Evolutionary conservation across 2,888 invertebrate species (phyloP).

Genomic region (Limulus polyphemus): DNA sequence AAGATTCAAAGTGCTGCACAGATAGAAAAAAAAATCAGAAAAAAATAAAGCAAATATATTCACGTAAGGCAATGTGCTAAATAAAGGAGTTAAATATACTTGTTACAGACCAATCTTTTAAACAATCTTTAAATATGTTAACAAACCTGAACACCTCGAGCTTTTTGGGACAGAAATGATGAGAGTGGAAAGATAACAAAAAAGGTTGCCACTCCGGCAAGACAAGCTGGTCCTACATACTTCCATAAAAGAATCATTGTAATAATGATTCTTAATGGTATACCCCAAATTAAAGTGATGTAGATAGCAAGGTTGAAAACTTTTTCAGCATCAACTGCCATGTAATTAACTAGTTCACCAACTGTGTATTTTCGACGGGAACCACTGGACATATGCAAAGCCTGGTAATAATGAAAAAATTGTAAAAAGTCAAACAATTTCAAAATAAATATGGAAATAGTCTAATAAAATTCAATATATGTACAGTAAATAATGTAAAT

Average conservation of each 20-base stretch:
- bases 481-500: too few relatives aligned
- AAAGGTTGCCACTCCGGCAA: slow-evolving; percentile 24
- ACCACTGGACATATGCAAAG: slow-evolving; percentile 12
- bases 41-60: too few relatives aligned
- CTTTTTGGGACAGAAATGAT: slow-evolving; percentile 15
- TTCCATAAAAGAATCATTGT: slow-evolving; percentile 22
- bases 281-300: slow-evolving; percentile 21
- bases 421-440: too few relatives aligned
- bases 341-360: slow-evolving; percentile 26
- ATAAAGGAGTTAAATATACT: too few relatives aligned
- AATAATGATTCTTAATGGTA: slow-evolving; percentile 24
- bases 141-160: slow-evolving; percentile 13
- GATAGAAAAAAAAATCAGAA: too few relatives aligned
- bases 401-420: slow-evolving; percentile 1
- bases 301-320: slow-evolving; percentile 18
- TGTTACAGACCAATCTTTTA: too few relatives aligned
- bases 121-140: too few relatives aligned
- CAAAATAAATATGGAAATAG: too few relatives aligned
- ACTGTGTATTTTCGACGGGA: slow-evolving; percentile 20
- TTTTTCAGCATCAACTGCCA: slow-evolving; percentile 24
- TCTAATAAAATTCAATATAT: too few relatives aligned
- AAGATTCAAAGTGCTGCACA: too few relatives aligned
- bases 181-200: slow-evolving; percentile 22
- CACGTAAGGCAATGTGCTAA: too few relatives aligned
- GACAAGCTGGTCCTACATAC: slow-evolving; percentile 22